phyloP scores from a whole-genome alignment of 2,113 vertebrate genomes.

The Centropus bengalensis region DNA sequence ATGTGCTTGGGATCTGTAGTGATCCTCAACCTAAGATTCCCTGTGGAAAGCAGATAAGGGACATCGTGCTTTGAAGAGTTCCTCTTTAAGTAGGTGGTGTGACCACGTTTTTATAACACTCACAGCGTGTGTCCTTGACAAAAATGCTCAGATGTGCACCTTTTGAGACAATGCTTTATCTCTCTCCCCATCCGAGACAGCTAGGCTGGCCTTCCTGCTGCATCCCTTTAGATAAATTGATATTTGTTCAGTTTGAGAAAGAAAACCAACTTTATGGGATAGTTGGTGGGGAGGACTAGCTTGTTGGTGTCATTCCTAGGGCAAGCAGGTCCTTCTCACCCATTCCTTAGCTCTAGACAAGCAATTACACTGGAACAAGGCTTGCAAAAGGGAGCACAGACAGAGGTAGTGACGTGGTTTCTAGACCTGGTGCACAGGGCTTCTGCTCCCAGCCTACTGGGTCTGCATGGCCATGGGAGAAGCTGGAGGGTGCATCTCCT shows the following conservation, averaged over 20 bases:
- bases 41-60: not conserved
- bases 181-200: not conserved
- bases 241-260: not conserved
- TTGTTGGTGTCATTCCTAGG: not conserved
- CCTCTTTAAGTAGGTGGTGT: not conserved
- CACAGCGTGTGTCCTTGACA: not conserved
- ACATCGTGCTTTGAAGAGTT: not conserved
- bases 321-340: not conserved
- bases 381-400: too few relatives aligned
- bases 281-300: not conserved
- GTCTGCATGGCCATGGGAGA: fast-evolving
- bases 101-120: not conserved
- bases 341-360: too few relatives aligned
- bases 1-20: not conserved
- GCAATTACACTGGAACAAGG: not conserved
- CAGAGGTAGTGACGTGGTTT: not conserved
- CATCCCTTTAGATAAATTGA: not conserved
- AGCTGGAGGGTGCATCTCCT: not conserved
- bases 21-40: not conserved
- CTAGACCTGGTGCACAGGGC: not conserved
- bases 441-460: not conserved
- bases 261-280: not conserved
- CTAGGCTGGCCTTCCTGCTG: not conserved
- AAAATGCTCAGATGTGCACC: not conserved
- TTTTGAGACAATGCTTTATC: not conserved